Evolutionary conservation across 2,888 invertebrate species (phyloP), one percentile per base, ranked within the genome.

Genomic region (Drosophila limbata): DNA sequence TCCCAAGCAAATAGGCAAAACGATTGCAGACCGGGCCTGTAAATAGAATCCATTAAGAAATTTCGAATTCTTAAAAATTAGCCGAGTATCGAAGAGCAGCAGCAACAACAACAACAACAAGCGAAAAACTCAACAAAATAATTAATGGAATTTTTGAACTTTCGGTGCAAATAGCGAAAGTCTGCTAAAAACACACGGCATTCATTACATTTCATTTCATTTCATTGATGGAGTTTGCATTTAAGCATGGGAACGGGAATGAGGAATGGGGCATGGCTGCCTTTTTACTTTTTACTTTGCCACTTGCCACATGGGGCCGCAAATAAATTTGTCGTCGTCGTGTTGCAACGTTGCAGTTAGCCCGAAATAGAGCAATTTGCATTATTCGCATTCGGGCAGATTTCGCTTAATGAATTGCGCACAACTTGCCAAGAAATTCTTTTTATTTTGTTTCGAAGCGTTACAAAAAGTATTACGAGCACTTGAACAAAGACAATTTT

Each of bases 291-390:
- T 52, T 35, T 40, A 45, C 56, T 56, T 52, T 40, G 39, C 52
- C 44, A 35, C 50, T 70, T 61, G 64, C 74, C 73, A 60, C 70
- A 77, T 80, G 81, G 50, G 77, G 45, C 55, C 67, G 56, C 82
- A 83, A 84, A 82, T 85, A 82, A 80, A 82, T 85, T 83, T 82
- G 85, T 82, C 83, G 85, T 82, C 83, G 85, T 85, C 85, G 85
- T 73, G 82, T 70, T 35, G 60, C 50, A 9, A 56, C 56, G 35
- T 68, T 66, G 45, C 57, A 62, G 61, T 75, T 74, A 70, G 69
- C 73, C 81, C 66, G 79, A 83, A 83, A 86, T 83, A 83, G 84
- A 83, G 86, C 86, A 83, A 83, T 83, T 83, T 83, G 79, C 83
- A 83, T 83, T 86, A 83, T 83, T 86, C 84, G 77, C 83, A 86